Conservation (phyloP, 2,888 invertebrate species). For the Drepana falcataria region DNA sequence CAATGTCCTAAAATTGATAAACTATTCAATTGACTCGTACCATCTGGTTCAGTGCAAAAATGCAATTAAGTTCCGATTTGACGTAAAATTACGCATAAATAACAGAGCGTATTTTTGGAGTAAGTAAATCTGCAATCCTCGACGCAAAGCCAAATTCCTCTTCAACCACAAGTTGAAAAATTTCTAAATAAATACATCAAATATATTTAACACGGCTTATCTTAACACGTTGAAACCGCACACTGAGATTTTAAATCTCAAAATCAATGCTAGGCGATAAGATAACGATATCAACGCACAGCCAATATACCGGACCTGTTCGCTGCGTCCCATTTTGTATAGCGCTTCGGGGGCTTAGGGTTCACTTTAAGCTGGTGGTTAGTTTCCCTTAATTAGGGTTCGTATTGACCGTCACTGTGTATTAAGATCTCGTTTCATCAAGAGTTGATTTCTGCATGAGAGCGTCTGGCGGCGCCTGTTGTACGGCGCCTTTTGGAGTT, state of each 20-base stretch:
- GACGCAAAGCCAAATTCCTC: not conserved
- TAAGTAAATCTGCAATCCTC: conserved; percentile 6
- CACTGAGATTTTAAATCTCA: conserved; percentile 64
- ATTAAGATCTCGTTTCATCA: conserved; percentile 75
- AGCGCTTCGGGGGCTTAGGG: conserved; percentile 8
- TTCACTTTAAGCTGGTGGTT: conserved; percentile 34
- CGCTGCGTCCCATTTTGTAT: not conserved
- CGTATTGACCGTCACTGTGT: conserved; percentile 70
- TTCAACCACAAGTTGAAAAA: conserved; percentile 15
- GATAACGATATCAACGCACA: conserved; percentile 49
- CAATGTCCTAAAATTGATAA: no score
- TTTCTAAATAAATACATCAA: conserved; percentile 19
- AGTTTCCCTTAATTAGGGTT: conserved; percentile 69
- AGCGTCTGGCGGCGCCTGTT: conserved; percentile 58
- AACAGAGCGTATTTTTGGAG: conserved; percentile 4
- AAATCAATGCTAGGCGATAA: conserved; percentile 71
- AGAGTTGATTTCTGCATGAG: conserved; percentile 70
- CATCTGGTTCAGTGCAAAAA: no score
- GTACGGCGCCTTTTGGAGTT: conserved; percentile 58
- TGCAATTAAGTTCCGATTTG: no score
- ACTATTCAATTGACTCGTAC: no score
- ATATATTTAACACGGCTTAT: conserved; percentile 26
- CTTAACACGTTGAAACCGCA: conserved; percentile 57
- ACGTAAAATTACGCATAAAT: no score
- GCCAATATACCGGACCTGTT: conserved; percentile 33